Conservation (phyloP, 1,140 invertebrate genomes). For the Rhyacophila brunnea region DNA sequence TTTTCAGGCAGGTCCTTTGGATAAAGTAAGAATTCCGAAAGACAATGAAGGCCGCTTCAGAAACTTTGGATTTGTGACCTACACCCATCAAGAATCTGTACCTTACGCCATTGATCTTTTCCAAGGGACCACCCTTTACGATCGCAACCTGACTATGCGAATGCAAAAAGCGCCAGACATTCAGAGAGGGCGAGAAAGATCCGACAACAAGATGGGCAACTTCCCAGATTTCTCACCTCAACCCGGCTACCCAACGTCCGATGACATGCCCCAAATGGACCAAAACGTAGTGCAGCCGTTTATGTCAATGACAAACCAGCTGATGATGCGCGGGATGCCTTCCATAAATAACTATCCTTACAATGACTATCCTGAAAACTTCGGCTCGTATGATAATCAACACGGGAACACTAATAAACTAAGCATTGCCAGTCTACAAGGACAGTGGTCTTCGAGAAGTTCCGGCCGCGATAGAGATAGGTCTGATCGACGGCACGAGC, state of each 20-base stretch:
- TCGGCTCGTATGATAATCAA: conserved; percentile 3
- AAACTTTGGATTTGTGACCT: conserved; percentile 73
- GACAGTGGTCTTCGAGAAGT: conserved; percentile 47
- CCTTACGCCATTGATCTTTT: conserved; percentile 71
- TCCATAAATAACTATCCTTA: background rate
- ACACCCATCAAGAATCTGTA: conserved; percentile 70
- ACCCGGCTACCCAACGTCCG: conserved; percentile 42
- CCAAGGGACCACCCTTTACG: conserved; percentile 60
- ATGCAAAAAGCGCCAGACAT: conserved; percentile 8
- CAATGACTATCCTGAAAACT: background rate
- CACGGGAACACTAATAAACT: conserved; percentile 37
- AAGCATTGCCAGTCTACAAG: conserved; percentile 48
- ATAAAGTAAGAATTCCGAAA: conserved; percentile 70
- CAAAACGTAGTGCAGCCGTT: conserved; percentile 41
- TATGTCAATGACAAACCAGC: conserved; percentile 43
- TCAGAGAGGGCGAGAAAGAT: conserved; percentile 27
- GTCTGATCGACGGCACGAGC: conserved; percentile 8
- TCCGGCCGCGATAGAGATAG: too few relatives aligned
- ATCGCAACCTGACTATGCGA: conserved; percentile 50
- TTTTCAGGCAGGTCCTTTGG: conserved; percentile 72
- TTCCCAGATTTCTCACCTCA: conserved; percentile 28
- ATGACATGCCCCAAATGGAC: conserved; percentile 39
- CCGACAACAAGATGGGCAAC: conserved; percentile 36
- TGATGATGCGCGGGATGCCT: conserved; percentile 8
- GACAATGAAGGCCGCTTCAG: conserved; percentile 68